Conservation (phyloP, 2,888 invertebrate genomes). For the Tricholauxania praeusta region DNA sequence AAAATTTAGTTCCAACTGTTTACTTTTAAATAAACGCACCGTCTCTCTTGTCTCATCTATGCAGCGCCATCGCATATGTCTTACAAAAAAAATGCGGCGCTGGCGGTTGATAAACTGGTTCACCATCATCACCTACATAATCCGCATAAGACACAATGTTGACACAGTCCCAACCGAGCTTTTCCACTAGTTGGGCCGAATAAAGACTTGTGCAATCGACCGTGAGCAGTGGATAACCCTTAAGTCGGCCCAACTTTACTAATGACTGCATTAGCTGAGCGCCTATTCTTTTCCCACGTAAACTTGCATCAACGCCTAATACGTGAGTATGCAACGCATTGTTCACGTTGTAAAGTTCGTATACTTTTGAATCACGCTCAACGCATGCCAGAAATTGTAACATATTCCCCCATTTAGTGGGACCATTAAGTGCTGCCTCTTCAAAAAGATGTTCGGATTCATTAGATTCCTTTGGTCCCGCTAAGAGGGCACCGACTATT, state of each 20-base stretch:
- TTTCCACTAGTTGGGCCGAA: slow-evolving; percentile 56
- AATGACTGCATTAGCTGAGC: slow-evolving; percentile 53
- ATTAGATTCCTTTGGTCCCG: slow-evolving; percentile 56
- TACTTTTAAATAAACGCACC: background rate
- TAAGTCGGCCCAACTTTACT: slow-evolving; percentile 47
- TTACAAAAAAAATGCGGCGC: slow-evolving; percentile 56
- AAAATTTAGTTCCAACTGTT: no score
- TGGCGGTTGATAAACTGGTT: slow-evolving; percentile 57
- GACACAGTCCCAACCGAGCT: slow-evolving; percentile 56
- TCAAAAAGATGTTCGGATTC: slow-evolving; percentile 53
- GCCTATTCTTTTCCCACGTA: slow-evolving; percentile 59
- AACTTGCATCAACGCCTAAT: slow-evolving; percentile 54
- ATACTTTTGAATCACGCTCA: slow-evolving; percentile 58
- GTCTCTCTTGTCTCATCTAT: slow-evolving; percentile 16
- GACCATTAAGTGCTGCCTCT: slow-evolving; percentile 49
- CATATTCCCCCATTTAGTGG: slow-evolving; percentile 59
- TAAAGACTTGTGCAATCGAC: slow-evolving; percentile 62
- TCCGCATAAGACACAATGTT: slow-evolving; percentile 54
- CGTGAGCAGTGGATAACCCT: slow-evolving; percentile 55
- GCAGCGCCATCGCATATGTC: slow-evolving; percentile 55
- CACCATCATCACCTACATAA: slow-evolving; percentile 52
- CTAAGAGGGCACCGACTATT: slow-evolving; percentile 58
- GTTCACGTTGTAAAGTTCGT: slow-evolving; percentile 50
- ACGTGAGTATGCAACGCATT: slow-evolving; percentile 59
- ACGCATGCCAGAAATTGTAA: slow-evolving; percentile 54